These are phyloP conservation scores for Vandiemenella viatica DNA, from an alignment of 2,888 invertebrate species.

Conservation along the genomic window DNA sequence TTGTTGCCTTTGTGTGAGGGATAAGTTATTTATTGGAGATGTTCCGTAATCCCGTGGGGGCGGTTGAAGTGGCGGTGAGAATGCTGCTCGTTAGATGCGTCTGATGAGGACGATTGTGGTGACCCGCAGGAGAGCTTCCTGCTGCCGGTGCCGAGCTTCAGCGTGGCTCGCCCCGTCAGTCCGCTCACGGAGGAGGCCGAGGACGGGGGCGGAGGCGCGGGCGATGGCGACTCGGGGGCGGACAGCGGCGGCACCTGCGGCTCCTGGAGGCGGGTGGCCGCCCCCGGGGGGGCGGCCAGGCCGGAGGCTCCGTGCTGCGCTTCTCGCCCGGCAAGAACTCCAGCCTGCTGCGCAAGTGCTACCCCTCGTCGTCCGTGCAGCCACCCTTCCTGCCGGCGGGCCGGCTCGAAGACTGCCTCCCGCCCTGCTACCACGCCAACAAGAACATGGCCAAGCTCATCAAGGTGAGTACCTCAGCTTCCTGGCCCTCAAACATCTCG, in stretches of 20 bases:
- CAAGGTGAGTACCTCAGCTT: constrained; percentile 30
- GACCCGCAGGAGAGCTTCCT: constrained; percentile 24
- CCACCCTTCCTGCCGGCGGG: constrained; percentile 31
- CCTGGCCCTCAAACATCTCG: too few species aligned
- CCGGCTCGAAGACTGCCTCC: constrained; percentile 36
- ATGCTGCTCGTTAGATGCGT: too few species aligned
- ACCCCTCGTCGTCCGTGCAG: constrained; percentile 26
- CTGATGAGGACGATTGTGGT: too few species aligned
- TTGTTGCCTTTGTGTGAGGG: too few species aligned
- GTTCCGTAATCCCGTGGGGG: too few species aligned
- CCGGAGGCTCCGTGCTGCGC: constrained; percentile 6
- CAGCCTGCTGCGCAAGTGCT: constrained; percentile 27
- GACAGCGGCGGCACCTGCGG: neutral
- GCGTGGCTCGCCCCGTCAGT: constrained; percentile 21
- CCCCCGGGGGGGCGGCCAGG: constrained; percentile 7
- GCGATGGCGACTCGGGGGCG: constrained; percentile 11
- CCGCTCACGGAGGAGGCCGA: constrained; percentile 22
- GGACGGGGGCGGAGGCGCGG: constrained; percentile 13
- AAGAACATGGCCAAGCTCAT: constrained; percentile 41
- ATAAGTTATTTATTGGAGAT: too few species aligned
- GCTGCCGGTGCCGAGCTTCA: constrained; percentile 23
- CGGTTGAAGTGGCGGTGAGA: too few species aligned
- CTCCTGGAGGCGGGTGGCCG: constrained; percentile 5
- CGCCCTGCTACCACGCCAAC: constrained; percentile 38
- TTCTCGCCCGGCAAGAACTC: constrained; percentile 15